Conservation (phyloP, 2,797 vertebrate genomes). For the Cheirogaleus major region DNA sequence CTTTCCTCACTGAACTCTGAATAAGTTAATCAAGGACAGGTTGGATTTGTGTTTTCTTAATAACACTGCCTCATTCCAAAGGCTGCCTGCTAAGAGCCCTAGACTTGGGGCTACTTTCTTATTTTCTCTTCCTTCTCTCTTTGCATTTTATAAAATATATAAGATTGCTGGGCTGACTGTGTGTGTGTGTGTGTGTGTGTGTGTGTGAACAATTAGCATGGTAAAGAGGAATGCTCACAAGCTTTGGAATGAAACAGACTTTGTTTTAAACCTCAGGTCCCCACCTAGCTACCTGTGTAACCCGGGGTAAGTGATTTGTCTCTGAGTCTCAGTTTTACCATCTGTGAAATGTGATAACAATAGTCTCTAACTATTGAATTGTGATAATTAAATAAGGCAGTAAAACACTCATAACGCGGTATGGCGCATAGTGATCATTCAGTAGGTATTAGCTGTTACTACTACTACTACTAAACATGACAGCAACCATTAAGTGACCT, state of each 20-base stretch:
- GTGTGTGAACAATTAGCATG: background rate
- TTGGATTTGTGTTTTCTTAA: slow-evolving; percentile 48
- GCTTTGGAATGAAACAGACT: background rate
- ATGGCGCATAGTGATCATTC: background rate
- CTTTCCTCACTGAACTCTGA: slow-evolving; percentile 18
- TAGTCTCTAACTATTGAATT: background rate
- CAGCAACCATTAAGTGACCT: background rate
- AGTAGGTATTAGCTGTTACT: background rate
- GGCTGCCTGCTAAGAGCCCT: background rate
- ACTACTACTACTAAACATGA: background rate
- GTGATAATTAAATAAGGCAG: background rate
- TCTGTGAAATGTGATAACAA: background rate
- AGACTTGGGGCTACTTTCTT: background rate
- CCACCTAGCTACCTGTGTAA: background rate
- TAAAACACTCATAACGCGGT: background rate
- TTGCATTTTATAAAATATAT: background rate
- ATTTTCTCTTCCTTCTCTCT: background rate
- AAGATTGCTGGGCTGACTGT: background rate
- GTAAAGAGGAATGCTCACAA: background rate
- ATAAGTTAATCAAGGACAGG: slow-evolving; percentile 48
- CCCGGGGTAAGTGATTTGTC: background rate
- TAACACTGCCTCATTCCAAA: background rate
- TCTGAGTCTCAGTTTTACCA: background rate
- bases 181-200: background rate
- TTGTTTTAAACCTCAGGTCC: background rate